Evolutionary conservation across 2,888 invertebrate genomes (phyloP).

Genomic region (Drosophila putrida): DNA sequence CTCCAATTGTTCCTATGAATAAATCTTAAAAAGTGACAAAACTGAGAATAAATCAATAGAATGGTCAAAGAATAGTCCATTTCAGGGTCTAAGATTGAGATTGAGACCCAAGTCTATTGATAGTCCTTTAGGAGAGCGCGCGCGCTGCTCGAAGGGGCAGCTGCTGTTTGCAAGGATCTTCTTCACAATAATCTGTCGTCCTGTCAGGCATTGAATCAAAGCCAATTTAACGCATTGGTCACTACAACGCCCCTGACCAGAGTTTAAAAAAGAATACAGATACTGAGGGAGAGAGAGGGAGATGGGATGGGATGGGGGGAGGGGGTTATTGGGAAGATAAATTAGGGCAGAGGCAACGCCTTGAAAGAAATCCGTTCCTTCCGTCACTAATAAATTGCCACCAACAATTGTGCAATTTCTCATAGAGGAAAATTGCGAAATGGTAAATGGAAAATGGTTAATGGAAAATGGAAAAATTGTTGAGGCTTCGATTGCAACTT

Average conservation of each 20-base stretch:
- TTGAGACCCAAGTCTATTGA: constrained; percentile 1
- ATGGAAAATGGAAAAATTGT: constrained; percentile 40
- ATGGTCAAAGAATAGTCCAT: constrained; percentile 34
- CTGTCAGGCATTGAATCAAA: constrained; percentile 61
- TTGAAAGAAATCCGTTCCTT: constrained; percentile 18
- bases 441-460: no score
- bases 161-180: constrained; percentile 29
- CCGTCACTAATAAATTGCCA: constrained; percentile 79
- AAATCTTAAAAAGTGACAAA: constrained; percentile 48
- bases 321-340: constrained; percentile 61
- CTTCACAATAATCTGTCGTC: constrained; percentile 63
- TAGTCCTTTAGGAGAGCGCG: constrained; percentile 35
- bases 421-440: constrained; percentile 46
- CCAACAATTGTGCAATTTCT: constrained; percentile 82
- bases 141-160: constrained; percentile 28
- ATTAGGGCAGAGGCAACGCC: constrained; percentile 66
- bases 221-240: constrained; percentile 78
- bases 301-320: not conserved
- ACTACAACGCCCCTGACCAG: constrained; percentile 60
- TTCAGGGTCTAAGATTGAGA: not conserved
- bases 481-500: constrained; percentile 18
- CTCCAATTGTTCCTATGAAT: constrained; percentile 53
- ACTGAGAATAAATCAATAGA: constrained; percentile 66
- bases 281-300: not conserved
- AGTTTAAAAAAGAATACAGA: no score